Percentiles rank a stretch among this genome's conserved stretches.
Evolutionary conservation across 2,888 invertebrate genomes (phyloP).

Genomic region (Dione juno): DNA sequence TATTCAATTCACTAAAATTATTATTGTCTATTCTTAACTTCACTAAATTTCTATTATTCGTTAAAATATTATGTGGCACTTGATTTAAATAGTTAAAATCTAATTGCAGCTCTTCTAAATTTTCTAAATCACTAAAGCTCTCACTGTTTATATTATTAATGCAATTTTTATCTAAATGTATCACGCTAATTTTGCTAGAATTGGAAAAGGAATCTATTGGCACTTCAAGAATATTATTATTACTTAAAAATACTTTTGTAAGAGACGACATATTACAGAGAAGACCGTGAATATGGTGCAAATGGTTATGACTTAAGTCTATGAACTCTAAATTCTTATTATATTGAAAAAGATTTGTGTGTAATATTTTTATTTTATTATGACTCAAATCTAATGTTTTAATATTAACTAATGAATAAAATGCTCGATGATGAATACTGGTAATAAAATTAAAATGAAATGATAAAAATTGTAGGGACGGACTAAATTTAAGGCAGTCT

Average conservation of each 20-base stretch:
- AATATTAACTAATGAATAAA: conserved; percentile 88
- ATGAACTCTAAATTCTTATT: conserved; percentile 91
- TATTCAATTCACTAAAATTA: conserved; percentile 89
- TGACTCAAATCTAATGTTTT: conserved; percentile 94
- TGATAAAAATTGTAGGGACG: conserved; percentile 90
- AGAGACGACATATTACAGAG: conserved; percentile 92
- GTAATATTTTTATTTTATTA: conserved; percentile 92
- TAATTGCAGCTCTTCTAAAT: conserved; percentile 91
- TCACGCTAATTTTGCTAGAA: conserved; percentile 89
- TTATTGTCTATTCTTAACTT: conserved; percentile 94
- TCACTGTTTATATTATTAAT: conserved; percentile 91
- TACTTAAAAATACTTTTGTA: conserved; percentile 90
- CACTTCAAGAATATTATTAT: conserved; percentile 95
- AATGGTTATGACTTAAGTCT: conserved; percentile 94
- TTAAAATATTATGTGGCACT: conserved; percentile 90
- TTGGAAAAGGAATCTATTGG: conserved; percentile 92
- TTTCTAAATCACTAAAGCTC: conserved; percentile 89
- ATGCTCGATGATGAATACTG: conserved; percentile 89
- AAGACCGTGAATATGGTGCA: conserved; percentile 92
- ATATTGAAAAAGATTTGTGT: conserved; percentile 89
- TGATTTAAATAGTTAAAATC: conserved; percentile 93
- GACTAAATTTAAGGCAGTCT: conserved; percentile 93
- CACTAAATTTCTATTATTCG: conserved; percentile 88
- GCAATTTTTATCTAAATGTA: conserved; percentile 94
- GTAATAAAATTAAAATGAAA: conserved; percentile 94